These are phyloP conservation scores for Pelosia muscerda DNA, from an alignment of 2,888 invertebrate genomes.

Conservation along the genomic window DNA sequence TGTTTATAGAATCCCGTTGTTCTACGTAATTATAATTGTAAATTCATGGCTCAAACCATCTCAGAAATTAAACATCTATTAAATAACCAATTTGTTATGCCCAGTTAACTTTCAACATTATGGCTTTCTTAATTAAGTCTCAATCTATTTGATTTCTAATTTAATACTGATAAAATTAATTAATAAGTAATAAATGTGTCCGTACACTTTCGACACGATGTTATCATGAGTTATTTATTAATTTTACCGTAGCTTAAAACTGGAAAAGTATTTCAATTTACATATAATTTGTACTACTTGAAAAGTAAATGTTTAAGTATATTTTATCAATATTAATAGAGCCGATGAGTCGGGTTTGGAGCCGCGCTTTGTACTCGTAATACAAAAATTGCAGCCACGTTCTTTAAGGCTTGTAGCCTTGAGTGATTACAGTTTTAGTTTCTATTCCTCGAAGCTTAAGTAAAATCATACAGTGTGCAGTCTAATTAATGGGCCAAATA, in stretches of 20 bases:
- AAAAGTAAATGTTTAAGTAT: neutral
- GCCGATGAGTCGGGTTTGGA: too few relatives aligned
- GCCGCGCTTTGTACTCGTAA: neutral
- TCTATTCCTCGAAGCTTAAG: too few relatives aligned
- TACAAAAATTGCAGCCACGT: neutral
- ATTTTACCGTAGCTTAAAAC: neutral
- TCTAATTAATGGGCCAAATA: too few relatives aligned
- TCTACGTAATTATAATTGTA: neutral
- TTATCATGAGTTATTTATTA: neutral
- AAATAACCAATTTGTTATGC: neutral
- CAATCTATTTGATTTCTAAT: neutral
- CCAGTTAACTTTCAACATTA: neutral
- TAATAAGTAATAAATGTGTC: neutral
- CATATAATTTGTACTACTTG: neutral
- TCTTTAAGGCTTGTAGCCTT: too few relatives aligned
- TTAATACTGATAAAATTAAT: too few relatives aligned
- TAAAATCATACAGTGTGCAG: too few relatives aligned
- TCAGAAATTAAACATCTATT: neutral
- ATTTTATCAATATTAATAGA: neutral
- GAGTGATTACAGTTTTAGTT: too few relatives aligned
- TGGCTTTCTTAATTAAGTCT: neutral
- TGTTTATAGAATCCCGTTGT: neutral
- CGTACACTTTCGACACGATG: neutral
- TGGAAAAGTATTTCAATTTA: neutral
- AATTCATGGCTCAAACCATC: too few relatives aligned